Evolutionary conservation across 2,888 invertebrate species (phyloP).

Genomic region (Andrena flavipes): DNA sequence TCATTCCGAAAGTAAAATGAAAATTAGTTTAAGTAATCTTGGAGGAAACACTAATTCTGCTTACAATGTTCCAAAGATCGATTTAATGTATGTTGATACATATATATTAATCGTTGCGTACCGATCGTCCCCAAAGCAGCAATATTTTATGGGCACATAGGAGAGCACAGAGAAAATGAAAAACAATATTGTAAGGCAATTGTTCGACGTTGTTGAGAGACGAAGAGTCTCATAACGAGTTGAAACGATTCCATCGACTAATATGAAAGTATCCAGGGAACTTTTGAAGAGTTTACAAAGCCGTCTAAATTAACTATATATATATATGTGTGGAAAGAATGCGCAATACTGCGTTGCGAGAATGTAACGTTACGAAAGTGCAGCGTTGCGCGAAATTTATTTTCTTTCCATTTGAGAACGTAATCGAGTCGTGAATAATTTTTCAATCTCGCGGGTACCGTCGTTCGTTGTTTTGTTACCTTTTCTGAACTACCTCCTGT

Average conservation of each 20-base stretch:
- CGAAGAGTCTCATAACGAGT: conserved; percentile 36
- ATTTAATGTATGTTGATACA: not conserved
- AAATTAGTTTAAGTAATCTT: not conserved
- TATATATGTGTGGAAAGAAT: not conserved
- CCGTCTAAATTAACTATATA: conserved; percentile 18
- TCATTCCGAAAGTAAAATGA: conserved; percentile 6
- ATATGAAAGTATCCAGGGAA: conserved; percentile 43
- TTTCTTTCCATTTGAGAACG: not conserved
- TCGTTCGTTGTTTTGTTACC: not conserved
- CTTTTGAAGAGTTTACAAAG: conserved; percentile 45
- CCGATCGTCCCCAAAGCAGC: conserved; percentile 7
- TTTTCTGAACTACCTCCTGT: not conserved
- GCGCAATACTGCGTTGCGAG: not conserved
- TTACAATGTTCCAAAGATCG: not conserved
- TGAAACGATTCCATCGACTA: conserved; percentile 25
- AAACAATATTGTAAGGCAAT: not conserved
- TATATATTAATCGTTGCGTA: conserved; percentile 11
- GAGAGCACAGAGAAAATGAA: not conserved
- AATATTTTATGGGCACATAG: conserved; percentile 39
- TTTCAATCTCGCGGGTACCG: not conserved
- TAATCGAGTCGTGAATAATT: conserved; percentile 3
- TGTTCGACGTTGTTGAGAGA: conserved; percentile 8
- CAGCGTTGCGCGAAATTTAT: not conserved
- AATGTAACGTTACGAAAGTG: not conserved
- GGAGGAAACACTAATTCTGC: conserved; percentile 5